These are phyloP conservation scores for Cryptocheilus praepositus DNA, from an alignment of 2,888 invertebrate genomes.

Conservation along the genomic window DNA sequence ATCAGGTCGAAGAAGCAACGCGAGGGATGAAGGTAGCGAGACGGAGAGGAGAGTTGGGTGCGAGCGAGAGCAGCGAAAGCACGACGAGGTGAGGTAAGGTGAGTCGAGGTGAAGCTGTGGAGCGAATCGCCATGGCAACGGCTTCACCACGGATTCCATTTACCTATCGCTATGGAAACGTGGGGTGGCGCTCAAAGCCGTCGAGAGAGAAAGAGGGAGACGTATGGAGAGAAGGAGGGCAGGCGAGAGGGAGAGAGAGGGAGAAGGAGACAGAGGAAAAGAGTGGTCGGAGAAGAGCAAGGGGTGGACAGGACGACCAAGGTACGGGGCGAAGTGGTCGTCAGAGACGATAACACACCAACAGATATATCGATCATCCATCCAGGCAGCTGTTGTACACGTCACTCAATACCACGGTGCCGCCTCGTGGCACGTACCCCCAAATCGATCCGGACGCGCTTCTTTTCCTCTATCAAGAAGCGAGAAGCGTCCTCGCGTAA, in stretches of 20 bases:
- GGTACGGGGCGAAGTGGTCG: slow-evolving; percentile 50
- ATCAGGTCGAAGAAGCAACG: slow-evolving; percentile 54
- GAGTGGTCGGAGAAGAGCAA: slow-evolving; percentile 38
- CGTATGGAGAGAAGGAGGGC: slow-evolving; percentile 35
- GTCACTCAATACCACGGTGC: slow-evolving; percentile 29
- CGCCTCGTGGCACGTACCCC: slow-evolving; percentile 14
- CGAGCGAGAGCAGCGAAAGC: slow-evolving; percentile 40
- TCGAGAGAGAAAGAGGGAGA: slow-evolving; percentile 48
- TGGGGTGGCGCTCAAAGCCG: slow-evolving; percentile 71
- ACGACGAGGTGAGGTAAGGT: slow-evolving; percentile 60
- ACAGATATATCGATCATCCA: slow-evolving; percentile 66
- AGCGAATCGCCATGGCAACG: slow-evolving; percentile 73
- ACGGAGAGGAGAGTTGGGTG: slow-evolving; percentile 37
- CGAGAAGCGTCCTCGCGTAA: background rate
- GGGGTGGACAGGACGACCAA: slow-evolving; percentile 41
- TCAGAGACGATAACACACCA: slow-evolving; percentile 66
- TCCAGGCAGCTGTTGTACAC: slow-evolving; percentile 44
- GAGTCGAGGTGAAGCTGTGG: slow-evolving; percentile 62
- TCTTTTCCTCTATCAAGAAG: background rate
- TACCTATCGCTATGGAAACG: slow-evolving; percentile 74
- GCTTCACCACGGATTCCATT: slow-evolving; percentile 74
- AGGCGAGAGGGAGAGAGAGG: slow-evolving; percentile 30
- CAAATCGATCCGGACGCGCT: slow-evolving; percentile 29
- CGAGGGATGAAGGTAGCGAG: slow-evolving; percentile 28
- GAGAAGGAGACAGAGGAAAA: slow-evolving; percentile 28